Conservation (phyloP, 2,888 invertebrate species). For the Cryptosula pallasiana region DNA sequence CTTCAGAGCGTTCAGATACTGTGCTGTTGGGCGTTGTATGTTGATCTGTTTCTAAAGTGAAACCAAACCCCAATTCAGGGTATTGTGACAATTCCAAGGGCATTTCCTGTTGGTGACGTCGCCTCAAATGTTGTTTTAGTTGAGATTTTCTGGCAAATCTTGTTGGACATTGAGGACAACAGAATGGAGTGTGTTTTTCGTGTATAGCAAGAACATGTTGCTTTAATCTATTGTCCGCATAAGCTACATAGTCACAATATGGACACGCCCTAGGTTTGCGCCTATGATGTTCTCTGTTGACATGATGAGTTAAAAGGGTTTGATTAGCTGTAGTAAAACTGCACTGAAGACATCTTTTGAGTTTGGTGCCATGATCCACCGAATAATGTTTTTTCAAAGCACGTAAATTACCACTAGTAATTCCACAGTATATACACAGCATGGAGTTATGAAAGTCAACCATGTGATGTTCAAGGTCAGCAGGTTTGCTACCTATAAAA, state of each 20-base stretch:
- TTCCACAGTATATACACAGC: constrained; percentile 8
- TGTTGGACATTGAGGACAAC: background rate
- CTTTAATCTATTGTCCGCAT: background rate
- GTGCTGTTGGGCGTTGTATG: background rate
- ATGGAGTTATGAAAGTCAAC: background rate
- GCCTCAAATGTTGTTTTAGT: background rate
- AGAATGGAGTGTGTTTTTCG: background rate
- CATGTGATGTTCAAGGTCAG: constrained; percentile 1
- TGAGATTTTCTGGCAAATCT: background rate
- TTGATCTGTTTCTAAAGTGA: background rate
- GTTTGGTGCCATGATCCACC: background rate
- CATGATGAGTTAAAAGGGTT: background rate
- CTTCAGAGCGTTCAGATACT: background rate
- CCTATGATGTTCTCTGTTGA: background rate
- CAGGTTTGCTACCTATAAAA: background rate
- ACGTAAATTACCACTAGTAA: background rate
- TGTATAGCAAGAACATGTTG: constrained; percentile 1
- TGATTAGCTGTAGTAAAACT: background rate
- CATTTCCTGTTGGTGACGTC: background rate
- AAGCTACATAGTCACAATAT: background rate
- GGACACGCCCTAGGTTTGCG: background rate
- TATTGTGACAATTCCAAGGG: background rate
- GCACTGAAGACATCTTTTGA: constrained; percentile 2
- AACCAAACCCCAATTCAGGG: background rate
- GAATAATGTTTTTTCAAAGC: background rate